Percentiles rank a stretch among this genome's conserved stretches.
These are phyloP conservation scores for Lasioglossum pauxillum DNA, from an alignment of 2,888 invertebrate species.

Conservation along the genomic window DNA sequence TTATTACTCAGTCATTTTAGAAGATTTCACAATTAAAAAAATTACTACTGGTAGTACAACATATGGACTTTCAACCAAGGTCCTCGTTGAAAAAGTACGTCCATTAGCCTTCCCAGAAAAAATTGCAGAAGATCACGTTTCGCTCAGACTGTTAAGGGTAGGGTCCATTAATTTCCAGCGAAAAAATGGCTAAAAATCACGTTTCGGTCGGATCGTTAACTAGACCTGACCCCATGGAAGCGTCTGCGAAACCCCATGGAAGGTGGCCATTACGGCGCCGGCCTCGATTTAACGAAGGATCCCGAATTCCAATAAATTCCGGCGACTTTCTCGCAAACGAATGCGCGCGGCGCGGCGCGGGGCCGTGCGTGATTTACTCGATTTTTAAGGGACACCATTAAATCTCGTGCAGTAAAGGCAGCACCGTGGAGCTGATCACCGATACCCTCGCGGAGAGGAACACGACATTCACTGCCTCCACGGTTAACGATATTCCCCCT, in stretches of 20 bases:
- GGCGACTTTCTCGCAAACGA: slow-evolving; percentile 7
- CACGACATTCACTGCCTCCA: slow-evolving; percentile 47
- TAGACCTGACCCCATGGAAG: neutral
- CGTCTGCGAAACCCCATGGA: neutral
- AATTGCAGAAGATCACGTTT: neutral
- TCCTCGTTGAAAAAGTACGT: neutral
- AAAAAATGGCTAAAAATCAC: neutral
- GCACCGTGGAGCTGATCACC: slow-evolving; percentile 29
- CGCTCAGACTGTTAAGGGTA: neutral
- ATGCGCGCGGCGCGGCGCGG: neutral
- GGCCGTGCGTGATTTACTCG: slow-evolving; percentile 16
- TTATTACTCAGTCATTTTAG: no score
- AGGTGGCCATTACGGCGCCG: neutral
- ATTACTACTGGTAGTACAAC: neutral
- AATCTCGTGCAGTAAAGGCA: slow-evolving; percentile 19
- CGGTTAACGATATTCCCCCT: slow-evolving; percentile 54
- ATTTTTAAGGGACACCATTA: slow-evolving; percentile 48
- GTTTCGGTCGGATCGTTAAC: neutral
- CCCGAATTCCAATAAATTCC: slow-evolving; percentile 11
- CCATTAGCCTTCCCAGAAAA: neutral
- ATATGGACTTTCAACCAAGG: no score
- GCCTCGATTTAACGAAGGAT: slow-evolving; percentile 6
- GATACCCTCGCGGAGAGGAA: slow-evolving; percentile 42
- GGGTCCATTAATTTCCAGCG: neutral
- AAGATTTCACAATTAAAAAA: neutral